Evolutionary conservation across 37 sponge, comb jelly and placozoan species (phyloP), one percentile per base, ranked within the genome.

Genomic region (Agelas oroides): DNA sequence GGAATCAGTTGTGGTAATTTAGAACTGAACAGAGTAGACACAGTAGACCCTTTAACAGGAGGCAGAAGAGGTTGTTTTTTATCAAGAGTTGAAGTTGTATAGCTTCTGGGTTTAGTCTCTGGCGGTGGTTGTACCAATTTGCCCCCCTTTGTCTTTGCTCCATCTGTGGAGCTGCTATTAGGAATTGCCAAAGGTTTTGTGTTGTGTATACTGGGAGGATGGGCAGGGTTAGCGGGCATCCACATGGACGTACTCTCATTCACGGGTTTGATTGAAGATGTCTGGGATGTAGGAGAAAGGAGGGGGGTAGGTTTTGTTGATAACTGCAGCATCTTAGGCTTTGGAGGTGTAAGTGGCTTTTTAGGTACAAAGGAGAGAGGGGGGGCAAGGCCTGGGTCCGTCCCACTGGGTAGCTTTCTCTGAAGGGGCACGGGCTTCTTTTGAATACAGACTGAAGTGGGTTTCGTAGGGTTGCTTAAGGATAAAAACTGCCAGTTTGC

Each of bases 351-450:
- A 63, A 23, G 24, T 27, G 56, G 23, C 30, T 56, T 74, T 8
- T 1, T 56, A 1, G 11, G 46, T 56, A 28, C 27, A n/a, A 28
- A 27, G 15, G 53, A 27, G 24, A 37, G 24, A 56, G 78, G 8
- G 16, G 70, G 36, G 20, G 14, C 37, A 19, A 35, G n/a, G 20
- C 8, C 5, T n/a, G 37, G 37, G 35, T n/a, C 34, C 1, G 35
- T 23, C 12, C 36, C 21, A 33, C 34, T 25, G 14, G 72, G n/a
- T 19, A 11, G 11, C 58, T 69, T 80, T 54, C 81, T 53, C 37
- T 55, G 70, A 20, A 80, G 53, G 11, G 81, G 81, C 27, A 80
- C 21, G 23, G 81, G 81, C 17, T 80, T 80, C 59, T 80, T 80
- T 46, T 46, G 46, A 46, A 46, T 3, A 46, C 46, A 3, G 8